These are phyloP conservation scores for Megaptera novaeangliae DNA, from an alignment of 2,113 vertebrate genomes.

Conservation along the genomic window DNA sequence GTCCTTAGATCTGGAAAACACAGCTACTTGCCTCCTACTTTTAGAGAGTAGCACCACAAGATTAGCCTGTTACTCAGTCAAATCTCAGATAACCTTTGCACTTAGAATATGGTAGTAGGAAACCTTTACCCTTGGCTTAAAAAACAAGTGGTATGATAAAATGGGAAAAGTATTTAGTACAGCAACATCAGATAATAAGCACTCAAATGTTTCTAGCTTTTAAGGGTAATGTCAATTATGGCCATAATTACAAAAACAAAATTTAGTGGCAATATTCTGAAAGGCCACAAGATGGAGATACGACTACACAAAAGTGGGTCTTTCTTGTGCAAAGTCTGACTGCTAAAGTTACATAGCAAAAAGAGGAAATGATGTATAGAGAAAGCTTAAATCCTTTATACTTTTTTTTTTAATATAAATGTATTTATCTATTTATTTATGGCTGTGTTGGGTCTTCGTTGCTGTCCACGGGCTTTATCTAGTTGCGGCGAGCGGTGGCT, in stretches of 20 bases:
- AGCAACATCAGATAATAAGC: background rate
- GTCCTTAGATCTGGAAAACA: background rate
- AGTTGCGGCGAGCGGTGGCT: no score
- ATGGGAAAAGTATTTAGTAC: background rate
- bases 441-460: no score
- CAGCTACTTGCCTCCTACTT: background rate
- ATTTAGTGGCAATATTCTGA: constrained; percentile 50
- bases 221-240: background rate
- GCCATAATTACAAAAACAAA: background rate
- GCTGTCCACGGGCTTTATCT: no score
- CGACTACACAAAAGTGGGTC: background rate
- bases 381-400: background rate
- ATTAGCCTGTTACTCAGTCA: background rate
- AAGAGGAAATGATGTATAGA: background rate
- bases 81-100: background rate
- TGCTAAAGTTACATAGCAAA: background rate
- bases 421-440: no score
- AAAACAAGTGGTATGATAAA: background rate
- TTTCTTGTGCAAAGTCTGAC: background rate
- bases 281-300: constrained; percentile 65
- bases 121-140: background rate
- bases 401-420: background rate
- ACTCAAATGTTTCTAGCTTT: background rate
- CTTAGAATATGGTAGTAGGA: background rate
- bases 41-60: background rate